Base-by-base conservation (phyloP, 2,113 vertebrate species). In the Numenius arquata region DNA sequence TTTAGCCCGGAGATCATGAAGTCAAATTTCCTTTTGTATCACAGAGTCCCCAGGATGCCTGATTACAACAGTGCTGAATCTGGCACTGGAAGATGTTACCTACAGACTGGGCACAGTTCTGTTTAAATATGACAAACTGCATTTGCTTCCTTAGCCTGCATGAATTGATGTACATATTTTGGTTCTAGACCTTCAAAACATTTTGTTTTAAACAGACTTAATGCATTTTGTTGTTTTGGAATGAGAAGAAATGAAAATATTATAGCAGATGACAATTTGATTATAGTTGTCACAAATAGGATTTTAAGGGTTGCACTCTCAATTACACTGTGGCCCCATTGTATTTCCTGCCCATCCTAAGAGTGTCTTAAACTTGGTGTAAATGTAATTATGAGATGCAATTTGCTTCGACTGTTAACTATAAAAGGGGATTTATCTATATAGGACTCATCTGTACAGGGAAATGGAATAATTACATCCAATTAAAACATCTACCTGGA, bases 1-100 rank as follows among this genome's bases (percentile, higher is more conserved):
- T 94, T 94, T 96, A 97, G 90, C 74, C 66, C 82, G 82, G 76
- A 48, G 88, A 90, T 61, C 91, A 86, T 78, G 88, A 90, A 94
- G 78, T 88, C 89, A 96, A 88, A 93, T 94, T 96, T 96, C 95
- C 93, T 90, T 86, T 95, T 81, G 90, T 90, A 92, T 65, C 92
- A 92, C 36, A 12, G 70, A 91, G 34, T 73, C 95, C 85, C 85
- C 78, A 81, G 90, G 94, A 95, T 36, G 73, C 89, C 90, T 70
- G 93, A 80, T 89, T 92, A 96, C 92, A 88, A 92, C 94, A 90
- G 94, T 6, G 82, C 59, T 83, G 83, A 93, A 95, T 75, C 77
- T 95, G 94, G 94, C 95, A 96, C 50, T 63, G 73, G 89, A 93
- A 94, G 91, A 77, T 63, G 63, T 62, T 92, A 95, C 94, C 89